phyloP scores from a whole-genome alignment of 2,888 invertebrate species.

The Molanna angustata region DNA sequence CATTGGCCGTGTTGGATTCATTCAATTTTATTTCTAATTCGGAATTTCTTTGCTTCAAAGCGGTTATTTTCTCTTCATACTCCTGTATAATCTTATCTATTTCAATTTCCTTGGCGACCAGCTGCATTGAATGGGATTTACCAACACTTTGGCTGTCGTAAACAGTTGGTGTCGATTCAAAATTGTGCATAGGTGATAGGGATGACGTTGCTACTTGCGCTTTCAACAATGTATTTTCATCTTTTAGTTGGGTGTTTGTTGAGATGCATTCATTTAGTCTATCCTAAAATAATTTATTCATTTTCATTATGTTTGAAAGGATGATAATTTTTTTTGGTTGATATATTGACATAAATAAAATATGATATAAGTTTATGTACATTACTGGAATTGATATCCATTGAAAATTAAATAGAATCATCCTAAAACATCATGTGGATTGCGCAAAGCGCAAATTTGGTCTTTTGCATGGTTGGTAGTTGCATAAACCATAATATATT shows the following conservation, averaged over 20 bases:
- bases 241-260: conserved; percentile 73
- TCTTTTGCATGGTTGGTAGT: no score
- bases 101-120: conserved; percentile 22
- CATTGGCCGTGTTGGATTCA: conserved; percentile 39
- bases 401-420: no score
- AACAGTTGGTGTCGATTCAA: conserved; percentile 2
- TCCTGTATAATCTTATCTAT: conserved; percentile 24
- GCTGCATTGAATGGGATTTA: conserved; percentile 9
- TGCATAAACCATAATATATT: no score
- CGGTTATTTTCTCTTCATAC: conserved; percentile 32
- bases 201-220: conserved; percentile 61
- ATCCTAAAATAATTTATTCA: conserved; percentile 40
- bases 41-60: conserved; percentile 42
- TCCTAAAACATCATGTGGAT: no score
- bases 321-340: no score
- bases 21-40: conserved; percentile 38
- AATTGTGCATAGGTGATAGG: conserved; percentile 5
- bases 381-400: no score
- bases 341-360: no score
- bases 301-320: no score
- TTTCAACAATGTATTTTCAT: conserved; percentile 83
- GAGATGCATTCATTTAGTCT: conserved; percentile 66
- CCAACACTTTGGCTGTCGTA: conserved; percentile 15
- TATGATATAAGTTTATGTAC: no score
- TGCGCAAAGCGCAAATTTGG: no score